Evolutionary conservation across 1,140 invertebrate species (phyloP), one percentile per base, ranked within the genome.

Genomic region (Melanaphis sacchari): DNA sequence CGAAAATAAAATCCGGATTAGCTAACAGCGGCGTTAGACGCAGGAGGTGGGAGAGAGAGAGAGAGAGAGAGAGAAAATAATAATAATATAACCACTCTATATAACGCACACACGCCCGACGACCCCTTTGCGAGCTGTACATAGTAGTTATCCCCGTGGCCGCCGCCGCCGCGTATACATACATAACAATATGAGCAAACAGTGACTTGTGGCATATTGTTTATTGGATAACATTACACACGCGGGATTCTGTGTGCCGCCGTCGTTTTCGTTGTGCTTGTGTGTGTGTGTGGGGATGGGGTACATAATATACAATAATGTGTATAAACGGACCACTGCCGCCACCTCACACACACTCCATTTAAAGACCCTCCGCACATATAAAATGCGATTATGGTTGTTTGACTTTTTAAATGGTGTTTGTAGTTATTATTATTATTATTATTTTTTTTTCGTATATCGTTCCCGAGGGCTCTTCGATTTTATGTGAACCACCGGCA

Each of bases 151-250:
- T 89, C 87, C 87, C 87, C n/a, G 46, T 89, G 43, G 59, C 59
- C 59, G 59, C 43, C 41, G 85, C 24, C 43, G 41, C 46, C 46
- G 11, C 7, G 26, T 59, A 89, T 26, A 52, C 22, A 54, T 38
- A 22, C 31, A 90, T 40, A 90, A 90, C 88, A 90, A 90, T 90
- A 59, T 38, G 91, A 93, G 91, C 81, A 93, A 93, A 93, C 91
- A 93, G 91, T 54, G 91, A 93, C 91, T 93, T 93, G 91, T 93
- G 91, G 91, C 91, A 93, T 93, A 93, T 93, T 93, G 91, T 93
- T 93, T 93, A 93, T 93, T 93, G 91, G 91, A 84, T 93, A 93
- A 93, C 91, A 93, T 93, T 93, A 93, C 91, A 54, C 91, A 41
- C 91, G 24, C 81, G 46, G 76, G 46, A 38, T 46, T 22, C 31